Base-by-base conservation (phyloP, 2,113 vertebrate genomes). In the Microcebus griseorufus region DNA sequence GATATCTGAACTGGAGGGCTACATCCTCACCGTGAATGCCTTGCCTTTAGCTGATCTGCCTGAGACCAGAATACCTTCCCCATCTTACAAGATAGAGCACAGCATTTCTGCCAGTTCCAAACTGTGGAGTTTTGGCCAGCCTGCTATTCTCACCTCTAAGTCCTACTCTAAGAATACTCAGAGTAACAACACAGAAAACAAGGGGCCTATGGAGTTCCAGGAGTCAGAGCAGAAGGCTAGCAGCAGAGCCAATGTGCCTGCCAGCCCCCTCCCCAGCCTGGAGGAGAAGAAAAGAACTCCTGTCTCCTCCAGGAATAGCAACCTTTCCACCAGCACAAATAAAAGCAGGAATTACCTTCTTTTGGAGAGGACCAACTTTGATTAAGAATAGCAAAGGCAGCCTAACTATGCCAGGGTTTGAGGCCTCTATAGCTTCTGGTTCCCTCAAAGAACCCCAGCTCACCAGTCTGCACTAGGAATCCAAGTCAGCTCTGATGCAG, bases 351-450 rank as follows among this genome's bases (percentile, higher is more conserved):
- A 53, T 39, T 79, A 27, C 6, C 2, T 32, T 42, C 32, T 39
- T 32, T 79, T 29, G 34, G 45, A 23, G 25, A 67, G 60, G 23
- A 14, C 16, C n/a, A 53, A 34, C 6, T 32, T 80, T 55, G n/a
- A 48, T 48, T 10, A 11, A 39, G 42, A 39, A 51, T 27, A 45
- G 45, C 76, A 37, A 67, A 84, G 7, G 48, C 62, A 80, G 9
- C 72, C 60, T 92, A 42, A 76, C n/a, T 42, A 1, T 55, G 27
- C n/a, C 34, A 42, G 37, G 27, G 10, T 64, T 58, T 55, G 45
- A 99, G 99, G 98, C 3, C 17, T 58, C 48, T 7, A 17, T 5
- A 37, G 9, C 55, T 42, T 76, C 27, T 65, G 81, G 18, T 76
- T 42, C n/a, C 9, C 17, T 22, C 16, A n/a, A 6, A 39, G 18